Evolutionary conservation across 1,140 invertebrate species (phyloP), one percentile per base, ranked within the genome.

Genomic region (Halesus radiatus): DNA sequence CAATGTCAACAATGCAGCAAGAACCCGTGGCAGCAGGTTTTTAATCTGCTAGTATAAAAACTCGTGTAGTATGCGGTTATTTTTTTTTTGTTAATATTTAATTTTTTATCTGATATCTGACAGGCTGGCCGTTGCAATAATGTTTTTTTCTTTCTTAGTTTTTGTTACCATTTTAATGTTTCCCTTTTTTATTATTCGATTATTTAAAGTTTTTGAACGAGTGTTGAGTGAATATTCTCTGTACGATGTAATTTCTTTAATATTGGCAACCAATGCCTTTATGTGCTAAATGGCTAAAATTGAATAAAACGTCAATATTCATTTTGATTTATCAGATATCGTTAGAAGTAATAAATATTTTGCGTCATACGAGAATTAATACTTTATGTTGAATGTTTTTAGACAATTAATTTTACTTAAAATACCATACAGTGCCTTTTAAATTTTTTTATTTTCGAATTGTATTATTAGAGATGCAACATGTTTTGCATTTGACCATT

Each of bases 111-210:
- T 75, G 53, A 58, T 75, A 3, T 54, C 32, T 58, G 10, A 84
- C 84, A 87, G 87, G 87, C 87, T 87, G 87, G 87, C 83, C 85
- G 87, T 86, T 85, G 87, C 87, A 88, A 88, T 87, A 87, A 20
- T 70, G 22, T 20, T 62, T 60, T 29, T 79, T 73, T 76, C 76
- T 56, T 56, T 54, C 23, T 74, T 54, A 74, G 29, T 74, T 20
- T 29, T 74, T 54, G 52, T 74, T 58, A 74, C 72, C 50, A 54
- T 74, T 53, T 74, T 26, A 23, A 26, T 74, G 18, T 74, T 32
- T 37, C 37, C 8, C 45, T 29, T 22, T 73, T 22, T 52, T 53
- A 45, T 13, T 53, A 15, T 50, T 53, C 53, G 18, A 73, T 16
- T n/a, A 16, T 73, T 22, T 73, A 50, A 13, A 13, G 37, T 23